A percentile compares a stretch with the other conserved stretches of the same genome.
Conservation (phyloP, 2,113 vertebrate genomes). For the Apaloderma vittatum region DNA sequence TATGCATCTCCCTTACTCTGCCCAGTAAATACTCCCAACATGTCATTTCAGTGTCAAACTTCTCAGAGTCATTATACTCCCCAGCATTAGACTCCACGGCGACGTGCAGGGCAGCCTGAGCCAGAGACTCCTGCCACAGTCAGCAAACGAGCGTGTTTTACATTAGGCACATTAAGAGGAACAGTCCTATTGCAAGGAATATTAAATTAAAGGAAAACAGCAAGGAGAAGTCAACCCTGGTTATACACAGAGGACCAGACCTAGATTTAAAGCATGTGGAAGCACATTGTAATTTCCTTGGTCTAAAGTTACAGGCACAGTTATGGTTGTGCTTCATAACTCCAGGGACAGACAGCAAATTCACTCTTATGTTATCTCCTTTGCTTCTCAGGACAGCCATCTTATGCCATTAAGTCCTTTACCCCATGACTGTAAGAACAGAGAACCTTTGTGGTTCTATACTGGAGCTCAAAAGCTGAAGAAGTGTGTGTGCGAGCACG, state of each 20-base stretch:
- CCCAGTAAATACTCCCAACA: background rate
- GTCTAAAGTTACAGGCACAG: background rate
- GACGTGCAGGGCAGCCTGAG: slow-evolving; percentile 48
- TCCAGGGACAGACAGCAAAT: background rate
- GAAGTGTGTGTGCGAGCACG: background rate
- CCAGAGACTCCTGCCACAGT: slow-evolving; percentile 56
- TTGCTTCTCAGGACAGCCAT: background rate
- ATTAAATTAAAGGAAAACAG: slow-evolving; percentile 41
- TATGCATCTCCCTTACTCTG: background rate
- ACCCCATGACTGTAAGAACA: background rate
- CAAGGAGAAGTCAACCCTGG: background rate
- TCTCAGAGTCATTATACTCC: slow-evolving; percentile 14
- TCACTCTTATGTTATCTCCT: background rate
- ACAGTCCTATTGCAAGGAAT: slow-evolving; percentile 1
- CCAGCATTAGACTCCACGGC: slow-evolving; percentile 45
- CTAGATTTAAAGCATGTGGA: slow-evolving; percentile 21
- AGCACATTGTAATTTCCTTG: background rate
- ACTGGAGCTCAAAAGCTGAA: background rate
- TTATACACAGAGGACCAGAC: background rate
- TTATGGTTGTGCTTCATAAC: background rate
- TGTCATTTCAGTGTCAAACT: slow-evolving; percentile 24
- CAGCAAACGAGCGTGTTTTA: slow-evolving; percentile 46
- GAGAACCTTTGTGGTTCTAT: background rate
- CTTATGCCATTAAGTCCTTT: background rate
- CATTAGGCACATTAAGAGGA: slow-evolving; percentile 51